Conservation (phyloP, 2,888 invertebrate species). For the Dorcus hopei region DNA sequence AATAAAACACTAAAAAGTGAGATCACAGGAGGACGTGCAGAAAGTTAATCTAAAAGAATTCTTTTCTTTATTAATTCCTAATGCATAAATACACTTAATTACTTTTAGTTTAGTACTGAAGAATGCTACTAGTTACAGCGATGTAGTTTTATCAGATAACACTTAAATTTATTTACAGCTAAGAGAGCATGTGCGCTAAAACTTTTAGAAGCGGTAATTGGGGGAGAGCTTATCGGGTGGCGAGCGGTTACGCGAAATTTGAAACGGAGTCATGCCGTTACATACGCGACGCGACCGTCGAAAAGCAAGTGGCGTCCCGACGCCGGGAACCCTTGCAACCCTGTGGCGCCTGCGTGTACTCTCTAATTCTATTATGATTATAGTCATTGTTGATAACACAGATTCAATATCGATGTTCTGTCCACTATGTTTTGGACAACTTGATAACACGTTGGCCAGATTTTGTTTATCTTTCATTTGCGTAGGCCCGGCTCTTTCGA, state of each 20-base stretch:
- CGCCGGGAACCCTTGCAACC: conserved; percentile 36
- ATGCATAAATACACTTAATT: too few species aligned
- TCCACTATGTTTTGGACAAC: not conserved
- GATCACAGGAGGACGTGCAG: conserved; percentile 12
- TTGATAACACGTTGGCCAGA: not conserved
- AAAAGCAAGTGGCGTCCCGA: conserved; percentile 40
- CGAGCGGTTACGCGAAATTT: conserved; percentile 33
- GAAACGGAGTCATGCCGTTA: conserved; percentile 35
- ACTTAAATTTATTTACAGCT: not conserved
- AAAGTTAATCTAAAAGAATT: not conserved
- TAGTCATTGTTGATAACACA: conserved; percentile 41
- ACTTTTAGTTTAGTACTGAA: too few species aligned
- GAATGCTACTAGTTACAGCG: too few species aligned
- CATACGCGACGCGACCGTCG: conserved; percentile 32
- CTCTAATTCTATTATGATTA: conserved; percentile 43
- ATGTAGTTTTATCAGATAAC: not conserved
- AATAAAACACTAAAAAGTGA: conserved; percentile 1
- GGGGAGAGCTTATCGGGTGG: conserved; percentile 32
- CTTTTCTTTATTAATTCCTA: too few species aligned
- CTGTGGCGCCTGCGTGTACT: conserved; percentile 40
- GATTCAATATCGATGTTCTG: conserved; percentile 17
- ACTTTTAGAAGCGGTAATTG: conserved; percentile 15
- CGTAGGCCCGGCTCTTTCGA: too few species aligned
- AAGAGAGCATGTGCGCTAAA: not conserved
- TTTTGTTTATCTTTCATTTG: not conserved